A percentile compares a stretch with the other conserved stretches of the same genome.
Evolutionary conservation across 2,113 vertebrate genomes (phyloP).

Genomic region (Aptenodytes forsteri): DNA sequence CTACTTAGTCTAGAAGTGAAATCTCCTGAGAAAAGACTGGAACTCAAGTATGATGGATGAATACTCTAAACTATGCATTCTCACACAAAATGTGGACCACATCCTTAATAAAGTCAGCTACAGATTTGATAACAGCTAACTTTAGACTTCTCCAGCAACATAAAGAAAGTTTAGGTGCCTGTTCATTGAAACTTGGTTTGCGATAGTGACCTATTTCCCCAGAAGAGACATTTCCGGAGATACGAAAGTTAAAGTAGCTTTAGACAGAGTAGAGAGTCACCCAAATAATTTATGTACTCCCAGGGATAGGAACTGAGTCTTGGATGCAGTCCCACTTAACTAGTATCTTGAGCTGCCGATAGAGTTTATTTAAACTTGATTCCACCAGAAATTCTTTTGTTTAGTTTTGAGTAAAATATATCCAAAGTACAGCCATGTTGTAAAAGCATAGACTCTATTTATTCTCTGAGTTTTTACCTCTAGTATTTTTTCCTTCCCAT

Average conservation of each 20-base stretch:
- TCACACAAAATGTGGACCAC: background rate
- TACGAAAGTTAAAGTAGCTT: background rate
- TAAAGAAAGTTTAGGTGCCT: background rate
- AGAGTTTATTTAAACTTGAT: background rate
- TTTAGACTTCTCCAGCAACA: background rate
- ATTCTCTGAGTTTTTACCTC: background rate
- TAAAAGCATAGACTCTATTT: background rate
- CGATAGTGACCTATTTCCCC: background rate
- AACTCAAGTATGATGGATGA: background rate
- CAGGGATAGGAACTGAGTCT: background rate
- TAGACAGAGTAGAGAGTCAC: background rate
- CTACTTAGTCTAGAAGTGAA: background rate
- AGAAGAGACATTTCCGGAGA: background rate
- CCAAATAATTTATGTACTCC: background rate
- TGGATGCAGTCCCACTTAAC: background rate
- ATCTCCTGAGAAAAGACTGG: background rate
- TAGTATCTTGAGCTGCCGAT: background rate
- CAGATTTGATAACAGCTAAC: background rate
- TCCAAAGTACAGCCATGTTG: background rate
- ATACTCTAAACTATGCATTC: background rate
- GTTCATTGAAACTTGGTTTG: background rate
- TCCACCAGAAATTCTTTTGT: background rate
- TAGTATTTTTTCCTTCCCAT: background rate
- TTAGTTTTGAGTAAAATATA: background rate
- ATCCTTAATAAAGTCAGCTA: background rate